Conservation (phyloP, 1,140 invertebrate species). For the Heliconius melpomene region DNA sequence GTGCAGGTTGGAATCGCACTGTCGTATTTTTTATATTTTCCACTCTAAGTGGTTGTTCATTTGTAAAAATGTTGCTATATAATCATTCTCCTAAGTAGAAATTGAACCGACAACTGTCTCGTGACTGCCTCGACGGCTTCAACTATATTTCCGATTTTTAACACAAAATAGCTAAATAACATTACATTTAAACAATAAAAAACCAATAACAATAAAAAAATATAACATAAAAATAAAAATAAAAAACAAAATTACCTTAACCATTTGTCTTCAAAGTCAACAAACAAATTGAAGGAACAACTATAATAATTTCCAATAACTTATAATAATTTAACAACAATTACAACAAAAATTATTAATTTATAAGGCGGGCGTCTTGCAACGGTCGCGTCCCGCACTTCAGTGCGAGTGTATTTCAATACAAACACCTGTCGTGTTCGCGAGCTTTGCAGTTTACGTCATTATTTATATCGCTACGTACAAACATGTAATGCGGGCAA, state of each 20-base stretch:
- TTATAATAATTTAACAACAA: neutral
- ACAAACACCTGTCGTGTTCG: constrained; percentile 4
- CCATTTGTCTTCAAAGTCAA: neutral
- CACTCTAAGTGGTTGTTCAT: too few relatives aligned
- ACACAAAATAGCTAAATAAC: too few relatives aligned
- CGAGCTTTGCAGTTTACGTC: constrained; percentile 4
- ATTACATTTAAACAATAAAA: neutral
- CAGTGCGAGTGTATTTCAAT: neutral
- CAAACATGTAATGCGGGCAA: constrained; percentile 2
- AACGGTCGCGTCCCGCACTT: neutral
- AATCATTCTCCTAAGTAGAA: too few relatives aligned
- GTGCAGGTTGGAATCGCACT: too few relatives aligned
- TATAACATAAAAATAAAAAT: neutral
- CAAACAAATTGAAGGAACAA: neutral
- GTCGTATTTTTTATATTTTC: too few relatives aligned
- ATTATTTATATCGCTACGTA: neutral
- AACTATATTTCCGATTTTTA: too few relatives aligned
- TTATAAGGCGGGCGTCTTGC: constrained; percentile 4
- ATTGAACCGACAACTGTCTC: too few relatives aligned
- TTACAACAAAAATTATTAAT: neutral
- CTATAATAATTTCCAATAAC: too few relatives aligned
- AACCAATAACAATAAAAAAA: neutral
- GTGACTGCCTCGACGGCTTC: too few relatives aligned
- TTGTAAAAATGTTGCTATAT: too few relatives aligned
- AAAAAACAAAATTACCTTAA: neutral